Conservation (phyloP, 2,888 invertebrate genomes). For the Drosophila histrio region DNA sequence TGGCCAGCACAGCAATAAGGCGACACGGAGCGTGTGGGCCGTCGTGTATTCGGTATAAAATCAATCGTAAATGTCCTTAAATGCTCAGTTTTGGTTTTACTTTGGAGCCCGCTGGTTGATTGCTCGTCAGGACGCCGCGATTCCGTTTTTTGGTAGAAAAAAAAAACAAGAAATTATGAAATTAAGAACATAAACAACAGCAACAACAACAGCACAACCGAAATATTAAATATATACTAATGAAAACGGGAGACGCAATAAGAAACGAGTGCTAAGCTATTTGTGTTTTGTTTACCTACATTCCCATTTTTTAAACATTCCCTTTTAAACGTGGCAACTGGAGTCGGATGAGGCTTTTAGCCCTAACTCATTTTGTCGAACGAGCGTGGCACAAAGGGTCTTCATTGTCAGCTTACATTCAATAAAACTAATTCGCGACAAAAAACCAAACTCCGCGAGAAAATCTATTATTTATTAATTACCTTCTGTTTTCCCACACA, state of each 20-base stretch:
- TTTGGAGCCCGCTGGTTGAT: constrained; percentile 59
- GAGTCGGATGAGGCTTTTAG: constrained; percentile 26
- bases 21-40: constrained; percentile 29
- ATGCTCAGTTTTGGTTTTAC: constrained; percentile 79
- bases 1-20: constrained; percentile 15
- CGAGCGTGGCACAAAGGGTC: constrained; percentile 46
- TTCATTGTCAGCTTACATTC: constrained; percentile 14
- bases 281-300: constrained; percentile 29
- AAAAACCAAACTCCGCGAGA: constrained; percentile 44
- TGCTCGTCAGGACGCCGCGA: constrained; percentile 39
- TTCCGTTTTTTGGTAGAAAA: constrained; percentile 42
- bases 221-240: constrained; percentile 14
- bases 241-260: constrained; percentile 9
- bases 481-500: constrained; percentile 3
- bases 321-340: constrained; percentile 42
- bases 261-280: constrained; percentile 10
- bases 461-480: constrained; percentile 52
- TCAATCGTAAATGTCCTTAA: constrained; percentile 80
- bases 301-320: constrained; percentile 18
- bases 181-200: constrained; percentile 28
- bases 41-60: constrained; percentile 74
- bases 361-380: constrained; percentile 47
- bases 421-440: constrained; percentile 41
- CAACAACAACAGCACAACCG: constrained; percentile 14
- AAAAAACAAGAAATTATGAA: constrained; percentile 20